Evolutionary conservation across 2,797 vertebrate genomes (phyloP), one percentile per base, ranked within the genome.

Genomic region (Cichlasoma orientale): DNA sequence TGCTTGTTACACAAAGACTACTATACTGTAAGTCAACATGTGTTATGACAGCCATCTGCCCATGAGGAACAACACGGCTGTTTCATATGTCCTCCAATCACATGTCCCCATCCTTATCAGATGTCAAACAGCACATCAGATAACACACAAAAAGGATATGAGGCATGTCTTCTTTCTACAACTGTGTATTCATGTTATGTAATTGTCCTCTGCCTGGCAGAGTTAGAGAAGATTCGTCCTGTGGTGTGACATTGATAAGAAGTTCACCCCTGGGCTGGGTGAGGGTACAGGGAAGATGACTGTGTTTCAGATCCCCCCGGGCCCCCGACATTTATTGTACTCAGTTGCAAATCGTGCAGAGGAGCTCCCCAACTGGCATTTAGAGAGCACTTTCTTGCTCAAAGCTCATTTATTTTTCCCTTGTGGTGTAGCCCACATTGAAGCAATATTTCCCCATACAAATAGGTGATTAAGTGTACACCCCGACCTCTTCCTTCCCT

Each of bases 401-500:
- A 47, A 29, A 83, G 38, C 74, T 86, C 25, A 33, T 78, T 82
- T 66, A 57, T 78, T 80, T 82, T 16, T 44, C 77, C 38, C 31
- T 56, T 29, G 55, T 68, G 66, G 38, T 77, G 80, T 82, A 75
- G 78, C 66, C 78, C 66, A 73, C 54, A 73, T 81, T 18, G 11
- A 68, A 69, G 59, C 41, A 80, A 33, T 78, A 77, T 70, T 38
- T 16, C 16, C 33, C 55, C 68, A 36, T 23, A 19, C 47, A 50
- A 75, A 68, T 52, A 59, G 33, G 44, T 19, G 57, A 27, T 85
- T 86, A 89, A 89, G 86, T 59, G 85, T 86, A 90, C 88, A 88
- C 88, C 73, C 75, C 53, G 66, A 69, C 82, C 82, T 80, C 74
- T 1, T 7, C 74, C 61, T 85, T 78, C 69, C 72, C 77, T 47